A percentile compares a stretch with the other conserved stretches of the same genome.
phyloP scores from a whole-genome alignment of 2,888 invertebrate species.

The Esperia sulphurella region DNA sequence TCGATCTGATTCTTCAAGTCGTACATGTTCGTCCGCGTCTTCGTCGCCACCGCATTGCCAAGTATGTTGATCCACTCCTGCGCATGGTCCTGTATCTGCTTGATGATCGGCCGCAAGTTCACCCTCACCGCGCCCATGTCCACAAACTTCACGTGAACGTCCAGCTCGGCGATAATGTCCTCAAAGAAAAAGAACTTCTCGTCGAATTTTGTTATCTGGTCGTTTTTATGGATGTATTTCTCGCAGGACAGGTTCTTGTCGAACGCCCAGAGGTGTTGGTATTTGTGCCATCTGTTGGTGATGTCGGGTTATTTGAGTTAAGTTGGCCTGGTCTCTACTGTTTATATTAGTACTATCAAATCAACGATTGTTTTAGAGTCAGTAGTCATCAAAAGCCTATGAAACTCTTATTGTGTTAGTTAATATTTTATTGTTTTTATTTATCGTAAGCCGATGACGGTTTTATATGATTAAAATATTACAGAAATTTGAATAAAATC shows the following conservation, averaged over 20 bases:
- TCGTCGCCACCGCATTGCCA: conserved; percentile 83
- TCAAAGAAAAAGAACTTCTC: conserved; percentile 92
- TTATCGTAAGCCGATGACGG: too few species aligned
- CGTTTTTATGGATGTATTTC: conserved; percentile 84
- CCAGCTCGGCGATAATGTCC: conserved; percentile 84
- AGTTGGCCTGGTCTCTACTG: too few species aligned
- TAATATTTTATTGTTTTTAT: too few species aligned
- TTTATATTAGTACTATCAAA: too few species aligned
- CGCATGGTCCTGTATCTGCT: conserved; percentile 83
- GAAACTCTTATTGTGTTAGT: too few species aligned
- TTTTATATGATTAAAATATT: too few species aligned
- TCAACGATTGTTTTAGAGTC: too few species aligned
- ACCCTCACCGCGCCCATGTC: conserved; percentile 86
- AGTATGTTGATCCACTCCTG: conserved; percentile 88
- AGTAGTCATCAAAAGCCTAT: too few species aligned
- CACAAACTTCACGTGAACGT: conserved; percentile 76
- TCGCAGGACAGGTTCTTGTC: conserved; percentile 87
- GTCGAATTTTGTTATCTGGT: conserved; percentile 82
- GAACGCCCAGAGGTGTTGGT: conserved; percentile 86
- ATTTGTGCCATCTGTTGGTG: conserved; percentile 83
- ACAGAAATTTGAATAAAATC: too few species aligned
- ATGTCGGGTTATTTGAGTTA: too few species aligned
- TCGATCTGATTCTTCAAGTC: conserved; percentile 84
- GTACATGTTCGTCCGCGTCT: conserved; percentile 84
- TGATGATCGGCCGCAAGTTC: conserved; percentile 85